Base-by-base conservation (phyloP, 2,113 vertebrate species). In the Glaucidium brasilianum region DNA sequence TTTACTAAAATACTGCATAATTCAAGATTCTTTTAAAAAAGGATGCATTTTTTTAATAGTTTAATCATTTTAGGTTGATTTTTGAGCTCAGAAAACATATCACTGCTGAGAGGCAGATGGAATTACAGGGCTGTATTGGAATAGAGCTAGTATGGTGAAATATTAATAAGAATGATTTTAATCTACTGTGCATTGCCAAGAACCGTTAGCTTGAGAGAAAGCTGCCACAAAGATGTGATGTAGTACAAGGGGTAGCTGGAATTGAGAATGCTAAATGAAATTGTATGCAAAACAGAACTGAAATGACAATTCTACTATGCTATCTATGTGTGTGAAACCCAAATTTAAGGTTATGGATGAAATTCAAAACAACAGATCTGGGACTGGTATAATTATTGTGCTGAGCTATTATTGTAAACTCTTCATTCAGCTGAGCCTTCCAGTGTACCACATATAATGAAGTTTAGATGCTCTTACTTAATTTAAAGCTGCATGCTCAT, bases 401-500 rank as follows among this genome's bases (percentile, higher is more conserved):
- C 89, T 96, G 91, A 95, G 76, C 64, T 97, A 34, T 79, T 96
- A 85, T 37, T 60, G 67, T 85, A 84, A 63, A 52, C 43, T 67
- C 23, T 88, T 94, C 85, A 78, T 96, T 96, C 14, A 29, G 77
- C 82, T 94, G 88, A 94, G 93, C 85, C 80, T 95, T 95, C 84
- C 96, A 95, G 89, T 78, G 37, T 88, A 84, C 68, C 83, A 75
- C 47, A 41, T 32, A 49, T 81, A 96, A 94, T 86, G 93, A 94
- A 94, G 93, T 96, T 98, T 92, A 92, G 94, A 94, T 94, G 27
- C 85, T 94, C 88, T 96, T 85, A 64, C 93, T 96, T 66, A 49
- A 90, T 96, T 94, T 89, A 85, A 95, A 93, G 86, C 95, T 95
- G 72, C 81, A 82, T 75, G 91, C 76, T 96, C 58, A 34, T 59